phyloP scores from a whole-genome alignment of 1,140 invertebrate species.

The Temnothorax curvispinosus region DNA sequence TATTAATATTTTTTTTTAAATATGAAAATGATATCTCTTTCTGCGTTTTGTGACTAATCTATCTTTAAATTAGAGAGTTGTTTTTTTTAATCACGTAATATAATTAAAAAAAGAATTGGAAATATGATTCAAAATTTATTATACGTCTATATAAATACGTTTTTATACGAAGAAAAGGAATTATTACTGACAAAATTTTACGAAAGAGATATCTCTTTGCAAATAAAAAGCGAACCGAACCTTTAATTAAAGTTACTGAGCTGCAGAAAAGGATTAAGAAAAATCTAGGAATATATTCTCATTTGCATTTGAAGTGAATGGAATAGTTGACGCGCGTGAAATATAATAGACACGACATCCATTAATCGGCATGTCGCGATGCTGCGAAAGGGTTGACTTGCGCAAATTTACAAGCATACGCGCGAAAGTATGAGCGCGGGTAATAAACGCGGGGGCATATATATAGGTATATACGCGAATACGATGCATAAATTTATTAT shows the following conservation, averaged over 20 bases:
- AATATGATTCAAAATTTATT: not conserved
- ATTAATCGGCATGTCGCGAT: not conserved
- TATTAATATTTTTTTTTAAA: not conserved
- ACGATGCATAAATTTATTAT: conserved; percentile 39
- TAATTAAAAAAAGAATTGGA: not conserved
- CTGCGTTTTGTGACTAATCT: not conserved
- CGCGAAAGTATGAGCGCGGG: not conserved
- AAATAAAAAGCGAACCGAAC: not conserved
- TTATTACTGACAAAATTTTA: not conserved
- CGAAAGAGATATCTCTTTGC: not conserved
- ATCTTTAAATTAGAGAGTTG: not conserved
- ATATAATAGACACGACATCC: not conserved
- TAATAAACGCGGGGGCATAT: not conserved
- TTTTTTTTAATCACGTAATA: not conserved
- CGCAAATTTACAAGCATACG: not conserved
- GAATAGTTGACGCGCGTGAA: not conserved
- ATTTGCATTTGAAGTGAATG: not conserved
- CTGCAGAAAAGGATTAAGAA: not conserved
- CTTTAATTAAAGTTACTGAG: conserved; percentile 14
- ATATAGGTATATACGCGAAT: not conserved
- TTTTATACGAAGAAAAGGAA: not conserved
- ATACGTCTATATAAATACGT: not conserved
- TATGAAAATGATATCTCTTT: not conserved
- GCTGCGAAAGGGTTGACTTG: not conserved
- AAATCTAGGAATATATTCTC: not conserved